Evolutionary conservation across 2,797 vertebrate genomes (phyloP), one percentile per base, ranked within the genome.

Genomic region (Eulemur coronatus): DNA sequence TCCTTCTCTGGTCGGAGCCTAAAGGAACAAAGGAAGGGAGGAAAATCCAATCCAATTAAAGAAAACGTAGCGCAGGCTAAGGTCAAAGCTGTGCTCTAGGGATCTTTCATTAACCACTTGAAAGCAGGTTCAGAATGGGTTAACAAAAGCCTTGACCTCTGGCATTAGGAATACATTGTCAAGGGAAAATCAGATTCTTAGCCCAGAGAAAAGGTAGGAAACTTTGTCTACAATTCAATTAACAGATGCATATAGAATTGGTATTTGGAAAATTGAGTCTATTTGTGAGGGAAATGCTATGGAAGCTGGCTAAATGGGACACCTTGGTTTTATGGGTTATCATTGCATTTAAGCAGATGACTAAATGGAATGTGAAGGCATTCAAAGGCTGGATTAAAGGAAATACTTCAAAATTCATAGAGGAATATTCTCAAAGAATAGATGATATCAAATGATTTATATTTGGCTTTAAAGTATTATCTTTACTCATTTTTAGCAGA

Each of bases 81-180:
- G 97, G 97, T 96, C 93, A 97, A 96, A 89, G 46, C 94, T 96
- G 48, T 86, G 81, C 92, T 98, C 63, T 35, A 26, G 95, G 92
- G 84, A 96, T 78, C 85, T 96, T 92, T 46, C 94, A 89, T 92
- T 96, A 98, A 91, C 59, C 92, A 73, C 93, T 93, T 82, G 7
- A 79, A 97, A 89, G 84, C 67, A 70, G 84, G 80, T 97, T 98
- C 95, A 35, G 80, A 96, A 84, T 33, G 95, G 80, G 79, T 89
- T 96, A 55, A 98, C 94, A 94, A 90, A 97, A 96, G 24, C 43
- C 48, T 91, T 92, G 72, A 90, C 85, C 63, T 86, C 17, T 95
- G 70, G 67, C 94, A 78, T 79, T 91, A 33, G 48, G 67, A 96
- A 93, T 96, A 92, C n/a, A 55, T 61, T 88, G 65, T 94, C 92